A percentile compares a stretch with the other conserved stretches of the same genome.
Evolutionary conservation across 2,113 vertebrate species (phyloP).

Genomic region (Muntiacus reevesi): DNA sequence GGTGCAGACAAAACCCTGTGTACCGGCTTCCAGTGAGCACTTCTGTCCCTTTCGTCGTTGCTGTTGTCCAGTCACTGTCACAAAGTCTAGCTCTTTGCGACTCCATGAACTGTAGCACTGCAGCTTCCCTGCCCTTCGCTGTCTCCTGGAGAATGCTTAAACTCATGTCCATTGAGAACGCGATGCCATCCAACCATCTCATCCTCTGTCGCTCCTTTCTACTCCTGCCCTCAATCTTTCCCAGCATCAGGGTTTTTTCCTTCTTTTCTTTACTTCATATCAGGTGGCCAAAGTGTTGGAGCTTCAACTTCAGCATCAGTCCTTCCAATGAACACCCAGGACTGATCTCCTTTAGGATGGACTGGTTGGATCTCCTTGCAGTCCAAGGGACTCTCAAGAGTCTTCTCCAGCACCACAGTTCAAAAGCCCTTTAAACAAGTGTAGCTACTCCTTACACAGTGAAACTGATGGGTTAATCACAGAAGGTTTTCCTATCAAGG

Average conservation of each 20-base stretch:
- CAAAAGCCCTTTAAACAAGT: neutral
- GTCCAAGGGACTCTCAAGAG: neutral
- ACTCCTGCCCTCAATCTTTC: neutral
- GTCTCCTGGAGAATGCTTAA: neutral
- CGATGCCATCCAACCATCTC: neutral
- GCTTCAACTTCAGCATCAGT: neutral
- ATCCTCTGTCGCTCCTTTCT: neutral
- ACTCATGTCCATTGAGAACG: neutral
- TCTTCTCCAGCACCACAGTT: neutral
- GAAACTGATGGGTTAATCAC: neutral
- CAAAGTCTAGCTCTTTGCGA: neutral
- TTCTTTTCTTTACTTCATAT: neutral
- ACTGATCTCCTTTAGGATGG: neutral
- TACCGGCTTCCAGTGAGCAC: no score
- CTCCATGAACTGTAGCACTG: neutral
- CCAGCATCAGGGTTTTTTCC: neutral
- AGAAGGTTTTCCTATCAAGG: neutral
- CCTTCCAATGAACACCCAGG: neutral
- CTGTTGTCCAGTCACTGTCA: neutral
- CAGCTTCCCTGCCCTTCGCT: neutral
- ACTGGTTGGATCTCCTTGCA: neutral
- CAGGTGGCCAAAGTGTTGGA: neutral
- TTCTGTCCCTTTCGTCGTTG: neutral
- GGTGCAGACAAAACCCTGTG: neutral
- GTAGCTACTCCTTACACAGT: no score